These are phyloP conservation scores for Rhopalosiphum padi DNA, from an alignment of 1,140 invertebrate genomes.

Conservation along the genomic window DNA sequence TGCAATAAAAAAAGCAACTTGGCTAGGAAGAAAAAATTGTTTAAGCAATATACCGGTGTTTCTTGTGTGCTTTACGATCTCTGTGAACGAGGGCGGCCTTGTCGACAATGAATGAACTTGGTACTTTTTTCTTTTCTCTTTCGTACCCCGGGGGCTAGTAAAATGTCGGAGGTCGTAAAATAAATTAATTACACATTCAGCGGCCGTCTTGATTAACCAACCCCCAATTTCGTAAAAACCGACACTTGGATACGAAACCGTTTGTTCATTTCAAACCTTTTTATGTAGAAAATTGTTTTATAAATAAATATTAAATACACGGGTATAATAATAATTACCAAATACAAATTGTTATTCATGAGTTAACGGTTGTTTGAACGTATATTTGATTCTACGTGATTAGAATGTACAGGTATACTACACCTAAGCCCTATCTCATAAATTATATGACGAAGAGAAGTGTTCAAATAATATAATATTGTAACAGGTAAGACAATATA, in stretches of 20 bases:
- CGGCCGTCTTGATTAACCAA: constrained; percentile 46
- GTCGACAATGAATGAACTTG: constrained; percentile 21
- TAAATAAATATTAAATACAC: background rate
- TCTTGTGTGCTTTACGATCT: constrained; percentile 48
- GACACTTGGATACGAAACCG: background rate
- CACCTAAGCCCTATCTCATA: background rate
- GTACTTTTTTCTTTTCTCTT: constrained; percentile 28
- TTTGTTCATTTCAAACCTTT: background rate
- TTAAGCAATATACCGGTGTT: constrained; percentile 13
- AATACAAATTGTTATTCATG: background rate
- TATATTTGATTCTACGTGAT: background rate
- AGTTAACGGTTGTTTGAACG: background rate
- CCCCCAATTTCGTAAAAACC: background rate
- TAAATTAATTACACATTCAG: constrained; percentile 56
- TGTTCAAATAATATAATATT: background rate
- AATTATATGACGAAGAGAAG: background rate
- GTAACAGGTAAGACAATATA: background rate
- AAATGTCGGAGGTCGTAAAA: constrained; percentile 52
- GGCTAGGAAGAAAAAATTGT: constrained; percentile 17
- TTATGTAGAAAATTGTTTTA: background rate
- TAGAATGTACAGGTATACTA: background rate
- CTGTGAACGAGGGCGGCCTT: background rate
- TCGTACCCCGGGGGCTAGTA: constrained; percentile 38
- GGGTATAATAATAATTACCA: background rate
- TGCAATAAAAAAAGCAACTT: constrained; percentile 39